Percentiles rank a stretch among this genome's conserved stretches.
Evolutionary conservation across 1,140 invertebrate genomes (phyloP).

Genomic region (Hydropsyche tenuis): DNA sequence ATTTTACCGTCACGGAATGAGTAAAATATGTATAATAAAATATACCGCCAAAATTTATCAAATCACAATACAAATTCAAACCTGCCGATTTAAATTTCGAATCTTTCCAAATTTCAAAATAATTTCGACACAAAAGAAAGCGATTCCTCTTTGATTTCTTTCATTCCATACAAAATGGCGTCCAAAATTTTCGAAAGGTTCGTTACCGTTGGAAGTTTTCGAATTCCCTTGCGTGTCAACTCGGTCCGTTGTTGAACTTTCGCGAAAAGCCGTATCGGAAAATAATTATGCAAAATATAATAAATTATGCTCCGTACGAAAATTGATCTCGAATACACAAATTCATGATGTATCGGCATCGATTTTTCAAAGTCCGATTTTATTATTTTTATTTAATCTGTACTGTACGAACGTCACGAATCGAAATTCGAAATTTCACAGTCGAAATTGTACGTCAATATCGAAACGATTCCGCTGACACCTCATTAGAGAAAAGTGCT

Average conservation of each 20-base stretch:
- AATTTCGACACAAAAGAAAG: no score
- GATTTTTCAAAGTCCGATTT: background rate
- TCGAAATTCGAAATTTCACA: background rate
- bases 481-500: background rate
- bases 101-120: no score
- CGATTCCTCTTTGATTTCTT: no score
- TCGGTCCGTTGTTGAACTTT: background rate
- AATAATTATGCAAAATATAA: slow-evolving; percentile 13
- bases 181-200: no score
- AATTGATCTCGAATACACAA: slow-evolving; percentile 12
- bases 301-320: slow-evolving; percentile 7
- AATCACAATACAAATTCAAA: no score
- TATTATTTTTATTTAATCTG: background rate
- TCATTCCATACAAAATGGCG: no score
- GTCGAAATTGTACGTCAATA: background rate
- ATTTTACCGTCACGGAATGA: no score
- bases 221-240: background rate
- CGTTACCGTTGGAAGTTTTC: no score
- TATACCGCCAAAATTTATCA: no score
- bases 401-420: background rate
- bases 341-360: no score
- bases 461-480: background rate
- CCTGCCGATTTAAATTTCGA: no score
- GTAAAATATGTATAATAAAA: no score
- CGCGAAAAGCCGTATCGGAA: slow-evolving; percentile 2